These are phyloP conservation scores for Montipora sp. DNA, from an alignment of 64 coral and sea anemone genomes.

Conservation along the genomic window DNA sequence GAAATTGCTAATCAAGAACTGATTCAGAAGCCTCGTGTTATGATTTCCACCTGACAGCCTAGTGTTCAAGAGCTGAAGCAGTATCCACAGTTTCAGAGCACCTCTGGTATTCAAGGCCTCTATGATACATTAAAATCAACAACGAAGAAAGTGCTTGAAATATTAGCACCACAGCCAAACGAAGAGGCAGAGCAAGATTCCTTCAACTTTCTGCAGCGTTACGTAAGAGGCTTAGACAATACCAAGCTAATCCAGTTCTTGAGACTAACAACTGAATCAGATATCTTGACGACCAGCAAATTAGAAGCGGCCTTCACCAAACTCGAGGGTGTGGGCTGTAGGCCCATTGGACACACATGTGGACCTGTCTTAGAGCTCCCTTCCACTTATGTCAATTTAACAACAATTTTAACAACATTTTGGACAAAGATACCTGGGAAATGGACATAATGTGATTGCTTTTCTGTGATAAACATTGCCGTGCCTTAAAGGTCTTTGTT, in stretches of 20 bases:
- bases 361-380: slow-evolving; percentile 60
- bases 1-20: slow-evolving; percentile 78
- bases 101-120: slow-evolving; percentile 8
- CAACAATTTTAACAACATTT: slow-evolving; percentile 72
- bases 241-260: slow-evolving; percentile 60
- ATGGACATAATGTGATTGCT: slow-evolving; percentile 30
- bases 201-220: slow-evolving; percentile 58
- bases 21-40: slow-evolving; percentile 68
- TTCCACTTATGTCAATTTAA: slow-evolving; percentile 72
- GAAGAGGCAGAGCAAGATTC: slow-evolving; percentile 56
- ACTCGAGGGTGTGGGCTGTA: slow-evolving; percentile 48
- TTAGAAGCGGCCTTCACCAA: slow-evolving; percentile 45
- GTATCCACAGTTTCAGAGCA: slow-evolving; percentile 56
- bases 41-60: slow-evolving; percentile 71
- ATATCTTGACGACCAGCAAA: slow-evolving; percentile 52
- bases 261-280: slow-evolving; percentile 60
- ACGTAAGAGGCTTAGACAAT: slow-evolving; percentile 68
- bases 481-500: too few species aligned
- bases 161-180: slow-evolving; percentile 18
- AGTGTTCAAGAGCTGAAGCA: slow-evolving; percentile 60
- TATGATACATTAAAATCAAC: slow-evolving; percentile 55
- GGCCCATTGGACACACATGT: slow-evolving; percentile 73
- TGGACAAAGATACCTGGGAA: slow-evolving; percentile 33
- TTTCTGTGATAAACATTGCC: too few species aligned
- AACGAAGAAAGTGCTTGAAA: slow-evolving; percentile 73